These are phyloP conservation scores for Cydia strobilella DNA, from an alignment of 1,140 invertebrate species.

Conservation along the genomic window DNA sequence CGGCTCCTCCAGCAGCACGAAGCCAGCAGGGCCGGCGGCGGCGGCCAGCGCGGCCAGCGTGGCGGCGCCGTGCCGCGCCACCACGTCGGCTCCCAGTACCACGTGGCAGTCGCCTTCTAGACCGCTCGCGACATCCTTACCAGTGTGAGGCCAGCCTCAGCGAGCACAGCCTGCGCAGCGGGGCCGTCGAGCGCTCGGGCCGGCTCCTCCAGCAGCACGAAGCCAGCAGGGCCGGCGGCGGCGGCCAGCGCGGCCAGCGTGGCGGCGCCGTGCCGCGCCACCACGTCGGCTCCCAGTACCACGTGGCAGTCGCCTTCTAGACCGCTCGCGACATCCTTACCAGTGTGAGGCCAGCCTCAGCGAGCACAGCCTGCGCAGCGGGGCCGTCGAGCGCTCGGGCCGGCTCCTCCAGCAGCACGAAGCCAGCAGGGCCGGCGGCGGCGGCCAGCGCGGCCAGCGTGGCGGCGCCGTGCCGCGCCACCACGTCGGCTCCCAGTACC, in stretches of 20 bases:
- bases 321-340: conserved; percentile 67
- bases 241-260: conserved; percentile 81
- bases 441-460: conserved; percentile 81
- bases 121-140: conserved; percentile 67
- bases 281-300: conserved; percentile 82
- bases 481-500: conserved; percentile 82
- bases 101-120: conserved; percentile 85
- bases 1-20: conserved; percentile 89
- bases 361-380: conserved; percentile 75
- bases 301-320: conserved; percentile 85
- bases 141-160: conserved; percentile 69
- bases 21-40: conserved; percentile 86
- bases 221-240: conserved; percentile 86
- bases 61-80: conserved; percentile 77
- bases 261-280: conserved; percentile 77
- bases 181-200: conserved; percentile 78
- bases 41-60: conserved; percentile 81
- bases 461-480: conserved; percentile 77
- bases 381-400: conserved; percentile 78
- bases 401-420: conserved; percentile 89
- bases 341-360: conserved; percentile 69
- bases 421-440: conserved; percentile 86
- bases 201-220: conserved; percentile 89
- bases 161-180: conserved; percentile 75
- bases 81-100: conserved; percentile 82